Evolutionary conservation across 2,797 vertebrate genomes (phyloP), one percentile per base, ranked within the genome.

Genomic region (Macropus fuliginosus): DNA sequence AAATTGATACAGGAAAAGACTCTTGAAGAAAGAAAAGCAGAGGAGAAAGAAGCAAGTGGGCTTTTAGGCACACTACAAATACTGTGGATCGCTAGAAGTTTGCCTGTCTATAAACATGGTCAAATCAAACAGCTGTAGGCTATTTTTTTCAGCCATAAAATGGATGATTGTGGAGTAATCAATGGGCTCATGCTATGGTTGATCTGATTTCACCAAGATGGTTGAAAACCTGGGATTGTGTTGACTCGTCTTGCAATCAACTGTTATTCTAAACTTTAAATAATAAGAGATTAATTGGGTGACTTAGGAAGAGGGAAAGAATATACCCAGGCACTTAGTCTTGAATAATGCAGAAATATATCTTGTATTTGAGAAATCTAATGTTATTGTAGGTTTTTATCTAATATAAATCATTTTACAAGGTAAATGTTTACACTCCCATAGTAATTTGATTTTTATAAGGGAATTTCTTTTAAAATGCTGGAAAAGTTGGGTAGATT

Each of bases 61-160:
- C 13, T 94, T 95, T 94, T 91, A 92, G 91, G 34, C 3, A 54
- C 31, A 55, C 46, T 93, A 92, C 27, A 54, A 95, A 97, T 94
- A 21, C 4, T 93, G 54, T 92, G 92, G 95, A 59, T 92, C n/a
- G n/a, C 91, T 92, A 95, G 28, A 6, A 74, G 54, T n/a, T 6
- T 66, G 34, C 34, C 1, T 92, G 8, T 14, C n/a, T 91, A 2
- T 91, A 21, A 94, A 57, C n/a, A 55, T 66, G 91, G 92, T 0
- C 16, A 29, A 55, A 66, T 34, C 4, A 81, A 16, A 31, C 29
- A 93, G 55, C 34, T 50, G 9, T 90, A 1, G 16, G 29, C 6
- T 87, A 4, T 29, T 66, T 93, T 57, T 91, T 54, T 91, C 54
- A 94, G 14, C 0, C 27, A n/a, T 93, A 95, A 87, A 57, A 92